Evolutionary conservation across 2,797 vertebrate genomes (phyloP).

Genomic region (Ptychobarbus kaznakovi): DNA sequence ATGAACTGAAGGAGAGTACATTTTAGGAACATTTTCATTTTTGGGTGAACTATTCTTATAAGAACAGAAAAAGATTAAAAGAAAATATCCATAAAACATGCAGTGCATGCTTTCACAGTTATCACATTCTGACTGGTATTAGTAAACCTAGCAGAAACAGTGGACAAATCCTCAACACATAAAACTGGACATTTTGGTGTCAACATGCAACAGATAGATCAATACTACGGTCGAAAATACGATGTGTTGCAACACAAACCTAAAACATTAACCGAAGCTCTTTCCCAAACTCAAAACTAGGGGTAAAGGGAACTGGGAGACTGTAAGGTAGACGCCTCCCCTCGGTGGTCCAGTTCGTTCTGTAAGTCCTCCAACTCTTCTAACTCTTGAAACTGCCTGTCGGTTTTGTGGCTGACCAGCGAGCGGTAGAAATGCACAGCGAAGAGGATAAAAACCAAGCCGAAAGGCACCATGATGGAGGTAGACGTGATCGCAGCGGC

Average conservation of each 20-base stretch:
- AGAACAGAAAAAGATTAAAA: background rate
- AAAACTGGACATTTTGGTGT: slow-evolving; percentile 26
- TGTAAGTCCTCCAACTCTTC: slow-evolving; percentile 91
- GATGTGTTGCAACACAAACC: background rate
- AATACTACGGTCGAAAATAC: slow-evolving; percentile 3
- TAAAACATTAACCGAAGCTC: background rate
- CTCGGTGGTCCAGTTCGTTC: slow-evolving; percentile 94
- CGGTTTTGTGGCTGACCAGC: slow-evolving; percentile 97
- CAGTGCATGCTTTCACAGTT: slow-evolving; percentile 42
- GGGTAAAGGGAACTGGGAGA: slow-evolving; percentile 87
- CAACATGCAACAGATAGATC: slow-evolving; percentile 28
- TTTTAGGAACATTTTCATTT: background rate
- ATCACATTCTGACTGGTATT: background rate
- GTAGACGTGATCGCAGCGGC: slow-evolving; percentile 95
- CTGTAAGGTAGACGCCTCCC: slow-evolving; percentile 76
- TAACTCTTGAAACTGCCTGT: slow-evolving; percentile 93
- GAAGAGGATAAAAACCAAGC: slow-evolving; percentile 93
- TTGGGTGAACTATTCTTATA: background rate
- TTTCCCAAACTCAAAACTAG: slow-evolving; percentile 60
- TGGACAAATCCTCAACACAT: slow-evolving; percentile 11
- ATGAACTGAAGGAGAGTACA: background rate
- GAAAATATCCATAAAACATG: slow-evolving; percentile 15
- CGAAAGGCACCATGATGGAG: slow-evolving; percentile 96
- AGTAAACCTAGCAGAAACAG: slow-evolving; percentile 17
- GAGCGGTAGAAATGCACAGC: slow-evolving; percentile 98